Conservation (phyloP, 2,888 invertebrate genomes). For the Gibbula magus region DNA sequence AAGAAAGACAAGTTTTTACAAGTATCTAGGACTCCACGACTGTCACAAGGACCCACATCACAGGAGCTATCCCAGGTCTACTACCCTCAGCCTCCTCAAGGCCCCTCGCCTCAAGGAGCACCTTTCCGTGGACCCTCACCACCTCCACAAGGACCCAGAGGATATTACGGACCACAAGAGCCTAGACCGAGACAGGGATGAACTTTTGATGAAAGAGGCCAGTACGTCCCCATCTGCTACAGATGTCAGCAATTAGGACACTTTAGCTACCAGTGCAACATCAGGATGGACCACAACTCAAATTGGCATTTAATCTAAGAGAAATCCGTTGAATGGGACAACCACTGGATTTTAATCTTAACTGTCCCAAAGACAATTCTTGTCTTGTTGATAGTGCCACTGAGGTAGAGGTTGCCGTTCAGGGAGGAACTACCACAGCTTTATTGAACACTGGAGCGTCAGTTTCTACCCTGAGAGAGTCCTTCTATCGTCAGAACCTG, state of each 20-base stretch:
- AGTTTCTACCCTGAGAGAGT: background rate
- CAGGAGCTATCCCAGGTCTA: too few relatives aligned
- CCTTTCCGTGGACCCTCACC: too few relatives aligned
- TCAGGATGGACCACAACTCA: background rate
- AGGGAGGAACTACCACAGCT: background rate
- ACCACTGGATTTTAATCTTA: background rate
- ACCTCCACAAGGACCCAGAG: too few relatives aligned
- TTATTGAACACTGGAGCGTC: slow-evolving; percentile 14
- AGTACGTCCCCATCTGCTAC: background rate
- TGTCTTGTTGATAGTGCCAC: background rate
- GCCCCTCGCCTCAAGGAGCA: too few relatives aligned
- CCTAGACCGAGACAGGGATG: background rate
- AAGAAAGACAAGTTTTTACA: too few relatives aligned
- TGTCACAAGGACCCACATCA: too few relatives aligned
- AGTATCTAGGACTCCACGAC: too few relatives aligned
- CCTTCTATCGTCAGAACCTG: background rate
- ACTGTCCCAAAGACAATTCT: background rate
- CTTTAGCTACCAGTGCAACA: background rate
- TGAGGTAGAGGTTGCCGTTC: background rate
- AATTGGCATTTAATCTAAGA: background rate
- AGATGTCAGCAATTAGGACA: background rate
- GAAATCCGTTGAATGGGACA: background rate
- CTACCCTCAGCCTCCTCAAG: too few relatives aligned
- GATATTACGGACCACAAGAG: too few relatives aligned
- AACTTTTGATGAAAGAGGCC: background rate